Conservation (phyloP, 2,888 invertebrate species). For the Xylota segnis region DNA sequence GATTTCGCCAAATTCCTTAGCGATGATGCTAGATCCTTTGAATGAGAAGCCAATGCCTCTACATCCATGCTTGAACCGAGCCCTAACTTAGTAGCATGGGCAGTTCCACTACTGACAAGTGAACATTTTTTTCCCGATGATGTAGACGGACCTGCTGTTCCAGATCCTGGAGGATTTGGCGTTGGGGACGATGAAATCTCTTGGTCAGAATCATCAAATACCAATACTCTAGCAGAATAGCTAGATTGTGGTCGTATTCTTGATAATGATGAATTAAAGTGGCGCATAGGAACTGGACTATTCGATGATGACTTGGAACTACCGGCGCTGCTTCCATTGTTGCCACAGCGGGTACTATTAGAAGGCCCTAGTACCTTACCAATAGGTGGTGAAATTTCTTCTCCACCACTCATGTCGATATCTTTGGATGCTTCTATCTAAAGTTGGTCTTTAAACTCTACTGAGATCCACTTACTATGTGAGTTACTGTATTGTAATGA, state of each 20-base stretch:
- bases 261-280: conserved; percentile 55
- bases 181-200: conserved; percentile 81
- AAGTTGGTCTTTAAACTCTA: neutral
- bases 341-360: conserved; percentile 8
- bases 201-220: conserved; percentile 90
- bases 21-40: conserved; percentile 79
- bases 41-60: conserved; percentile 80
- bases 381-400: conserved; percentile 29
- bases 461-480: conserved; percentile 10
- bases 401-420: conserved; percentile 38
- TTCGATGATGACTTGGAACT: conserved; percentile 55
- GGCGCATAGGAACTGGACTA: conserved; percentile 61
- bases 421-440: neutral
- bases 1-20: conserved; percentile 82
- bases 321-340: conserved; percentile 7
- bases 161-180: conserved; percentile 28
- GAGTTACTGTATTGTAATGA: neutral
- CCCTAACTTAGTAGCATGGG: conserved; percentile 24
- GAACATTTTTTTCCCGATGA: conserved; percentile 47
- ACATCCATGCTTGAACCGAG: conserved; percentile 64
- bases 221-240: conserved; percentile 90
- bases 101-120: conserved; percentile 1
- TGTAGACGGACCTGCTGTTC: conserved; percentile 56
- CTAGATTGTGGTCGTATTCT: conserved; percentile 86
- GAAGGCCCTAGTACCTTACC: conserved; percentile 22